A percentile compares a stretch with the other conserved stretches of the same genome.
phyloP scores from a whole-genome alignment of 2,888 invertebrate genomes.

The Lysandra bellargus region DNA sequence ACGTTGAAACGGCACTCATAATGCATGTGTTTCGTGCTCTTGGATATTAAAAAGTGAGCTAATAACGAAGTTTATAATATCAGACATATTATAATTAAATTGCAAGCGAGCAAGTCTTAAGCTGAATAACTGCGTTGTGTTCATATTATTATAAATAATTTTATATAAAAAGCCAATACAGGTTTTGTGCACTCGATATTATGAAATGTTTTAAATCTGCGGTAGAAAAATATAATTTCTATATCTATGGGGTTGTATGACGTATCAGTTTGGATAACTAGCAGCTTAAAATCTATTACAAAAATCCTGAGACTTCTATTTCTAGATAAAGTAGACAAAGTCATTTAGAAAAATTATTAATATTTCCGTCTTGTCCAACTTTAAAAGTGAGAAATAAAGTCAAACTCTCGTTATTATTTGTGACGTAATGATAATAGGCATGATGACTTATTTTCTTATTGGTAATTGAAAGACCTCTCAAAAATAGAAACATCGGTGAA shows the following conservation, averaged over 20 bases:
- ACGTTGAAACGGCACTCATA: too few relatives aligned
- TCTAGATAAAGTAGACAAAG: neutral
- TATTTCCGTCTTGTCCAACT: neutral
- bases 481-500: too few relatives aligned
- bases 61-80: neutral
- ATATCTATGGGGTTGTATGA: neutral
- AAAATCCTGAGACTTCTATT: neutral
- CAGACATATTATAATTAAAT: neutral
- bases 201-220: neutral
- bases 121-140: neutral
- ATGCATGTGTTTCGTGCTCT: neutral
- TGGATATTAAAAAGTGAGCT: neutral
- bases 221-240: constrained; percentile 25
- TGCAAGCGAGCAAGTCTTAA: neutral
- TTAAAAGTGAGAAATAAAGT: too few relatives aligned
- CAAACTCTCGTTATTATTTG: neutral
- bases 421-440: neutral
- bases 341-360: neutral
- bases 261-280: neutral
- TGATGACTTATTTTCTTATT: too few relatives aligned
- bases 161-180: neutral
- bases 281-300: constrained; percentile 7
- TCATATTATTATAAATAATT: neutral
- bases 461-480: too few relatives aligned
- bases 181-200: neutral